Evolutionary conservation across 2,888 invertebrate species (phyloP).

Genomic region (Altica lythri): DNA sequence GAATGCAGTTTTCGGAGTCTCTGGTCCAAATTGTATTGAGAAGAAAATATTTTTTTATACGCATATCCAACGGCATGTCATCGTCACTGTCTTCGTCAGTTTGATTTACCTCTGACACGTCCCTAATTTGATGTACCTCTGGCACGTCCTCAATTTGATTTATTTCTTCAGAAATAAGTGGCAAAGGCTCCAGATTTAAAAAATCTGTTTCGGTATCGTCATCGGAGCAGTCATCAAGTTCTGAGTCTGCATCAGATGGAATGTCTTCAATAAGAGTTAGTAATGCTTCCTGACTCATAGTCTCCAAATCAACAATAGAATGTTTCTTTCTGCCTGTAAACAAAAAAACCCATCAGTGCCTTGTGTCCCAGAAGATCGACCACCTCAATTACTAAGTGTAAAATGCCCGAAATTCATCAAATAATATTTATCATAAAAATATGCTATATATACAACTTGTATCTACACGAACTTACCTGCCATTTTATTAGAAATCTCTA

Average conservation of each 20-base stretch:
- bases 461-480: constrained; percentile 3
- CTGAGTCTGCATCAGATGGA: constrained; percentile 8
- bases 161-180: no score
- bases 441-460: constrained; percentile 1
- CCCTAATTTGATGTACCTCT: no score
- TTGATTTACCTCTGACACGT: no score
- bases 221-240: constrained; percentile 4
- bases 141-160: no score
- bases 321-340: constrained; percentile 3
- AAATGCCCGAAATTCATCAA: constrained; percentile 4
- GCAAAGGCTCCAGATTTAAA: no score
- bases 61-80: no score
- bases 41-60: no score
- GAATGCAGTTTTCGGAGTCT: no score
- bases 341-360: constrained; percentile 2
- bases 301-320: constrained; percentile 2
- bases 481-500: constrained; percentile 8
- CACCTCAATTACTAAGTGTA: constrained; percentile 6
- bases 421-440: constrained; percentile 2
- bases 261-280: constrained; percentile 3
- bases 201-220: constrained; percentile 3
- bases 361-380: constrained; percentile 9
- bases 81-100: no score
- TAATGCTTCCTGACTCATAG: constrained; percentile 1
- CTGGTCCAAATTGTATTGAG: no score